These are phyloP conservation scores for Burhinus bistriatus DNA, from an alignment of 2,113 vertebrate genomes.

Conservation along the genomic window DNA sequence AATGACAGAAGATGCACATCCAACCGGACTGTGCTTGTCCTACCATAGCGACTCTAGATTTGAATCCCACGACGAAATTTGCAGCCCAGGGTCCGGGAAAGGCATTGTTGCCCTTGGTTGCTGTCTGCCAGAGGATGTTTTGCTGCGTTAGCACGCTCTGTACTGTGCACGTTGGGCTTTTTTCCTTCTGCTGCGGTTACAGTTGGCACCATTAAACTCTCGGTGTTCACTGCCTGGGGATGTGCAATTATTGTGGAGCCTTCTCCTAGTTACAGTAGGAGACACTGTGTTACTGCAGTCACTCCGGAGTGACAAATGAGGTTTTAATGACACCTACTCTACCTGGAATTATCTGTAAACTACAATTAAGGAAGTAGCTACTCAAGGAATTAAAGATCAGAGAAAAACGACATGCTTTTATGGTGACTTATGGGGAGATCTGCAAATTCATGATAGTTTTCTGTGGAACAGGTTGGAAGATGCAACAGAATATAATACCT, in stretches of 20 bases:
- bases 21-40: neutral
- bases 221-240: slow-evolving; percentile 38
- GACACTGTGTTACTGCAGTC: slow-evolving; percentile 4
- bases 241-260: slow-evolving; percentile 57
- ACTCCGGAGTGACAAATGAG: slow-evolving; percentile 47
- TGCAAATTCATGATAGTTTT: neutral
- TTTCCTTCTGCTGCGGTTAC: neutral
- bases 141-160: neutral
- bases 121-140: neutral
- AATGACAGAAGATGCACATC: neutral
- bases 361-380: slow-evolving; percentile 57
- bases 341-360: slow-evolving; percentile 66
- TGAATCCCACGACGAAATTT: neutral
- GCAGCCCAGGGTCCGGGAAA: neutral
- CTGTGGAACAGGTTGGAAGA: neutral
- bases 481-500: neutral
- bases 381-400: slow-evolving; percentile 58
- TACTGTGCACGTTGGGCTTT: neutral
- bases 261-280: slow-evolving; percentile 63
- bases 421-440: slow-evolving; percentile 26
- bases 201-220: slow-evolving; percentile 48
- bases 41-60: neutral
- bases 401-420: slow-evolving; percentile 17
- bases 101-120: neutral
- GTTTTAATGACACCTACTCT: slow-evolving; percentile 56